Conservation (phyloP, 2,888 invertebrate species). For the Danaus chrysippus region DNA sequence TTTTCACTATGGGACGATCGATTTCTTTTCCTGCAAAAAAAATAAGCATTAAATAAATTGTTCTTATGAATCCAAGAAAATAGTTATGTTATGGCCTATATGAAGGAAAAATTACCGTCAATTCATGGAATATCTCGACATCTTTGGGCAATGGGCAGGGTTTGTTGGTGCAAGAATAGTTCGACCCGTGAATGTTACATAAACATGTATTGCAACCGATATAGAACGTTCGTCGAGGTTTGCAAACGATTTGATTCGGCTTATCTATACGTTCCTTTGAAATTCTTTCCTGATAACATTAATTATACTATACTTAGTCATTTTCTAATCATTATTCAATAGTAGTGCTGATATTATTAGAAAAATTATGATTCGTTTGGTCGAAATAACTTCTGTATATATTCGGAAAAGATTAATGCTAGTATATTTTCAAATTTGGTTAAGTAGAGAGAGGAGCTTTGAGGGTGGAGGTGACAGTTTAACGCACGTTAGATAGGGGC, state of each 20-base stretch:
- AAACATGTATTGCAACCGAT: slow-evolving; percentile 68
- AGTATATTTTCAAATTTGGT: too few relatives aligned
- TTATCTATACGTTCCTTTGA: slow-evolving; percentile 45
- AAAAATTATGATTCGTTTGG: too few relatives aligned
- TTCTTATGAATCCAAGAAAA: background rate
- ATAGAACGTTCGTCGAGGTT: slow-evolving; percentile 58
- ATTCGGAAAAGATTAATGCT: too few relatives aligned
- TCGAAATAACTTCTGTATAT: too few relatives aligned
- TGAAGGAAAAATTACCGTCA: slow-evolving; percentile 43
- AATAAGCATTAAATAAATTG: background rate
- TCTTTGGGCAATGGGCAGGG: slow-evolving; percentile 64
- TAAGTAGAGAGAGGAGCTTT: too few relatives aligned
- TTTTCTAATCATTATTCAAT: too few relatives aligned
- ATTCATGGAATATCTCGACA: slow-evolving; percentile 64
- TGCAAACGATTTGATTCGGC: slow-evolving; percentile 47
- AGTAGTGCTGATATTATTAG: too few relatives aligned
- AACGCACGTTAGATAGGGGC: too few relatives aligned
- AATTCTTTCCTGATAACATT: slow-evolving; percentile 9
- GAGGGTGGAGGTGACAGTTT: too few relatives aligned
- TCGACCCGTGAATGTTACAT: slow-evolving; percentile 63
- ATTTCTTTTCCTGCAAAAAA: slow-evolving; percentile 64
- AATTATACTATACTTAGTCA: too few relatives aligned
- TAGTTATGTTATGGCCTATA: too few relatives aligned
- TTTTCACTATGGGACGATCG: slow-evolving; percentile 49
- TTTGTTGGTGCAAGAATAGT: slow-evolving; percentile 68